Evolutionary conservation across 2,888 invertebrate species (phyloP).

Genomic region (Physocephala rufipes): DNA sequence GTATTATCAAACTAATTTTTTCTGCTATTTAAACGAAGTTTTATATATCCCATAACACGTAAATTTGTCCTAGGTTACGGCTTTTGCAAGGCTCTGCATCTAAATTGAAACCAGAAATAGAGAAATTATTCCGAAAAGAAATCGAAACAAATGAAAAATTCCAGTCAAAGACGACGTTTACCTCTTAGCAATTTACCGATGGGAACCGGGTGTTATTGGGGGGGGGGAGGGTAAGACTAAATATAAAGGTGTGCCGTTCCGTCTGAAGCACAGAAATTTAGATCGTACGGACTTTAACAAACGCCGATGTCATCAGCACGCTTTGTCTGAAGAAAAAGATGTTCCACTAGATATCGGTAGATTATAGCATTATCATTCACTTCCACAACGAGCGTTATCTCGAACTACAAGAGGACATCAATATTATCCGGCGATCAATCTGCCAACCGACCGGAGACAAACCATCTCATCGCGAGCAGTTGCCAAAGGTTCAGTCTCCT

Average conservation of each 20-base stretch:
- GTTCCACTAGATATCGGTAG: conserved; percentile 28
- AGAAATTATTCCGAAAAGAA: background rate
- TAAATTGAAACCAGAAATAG: conserved; percentile 22
- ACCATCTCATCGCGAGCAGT: background rate
- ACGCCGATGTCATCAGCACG: background rate
- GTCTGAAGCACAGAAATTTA: background rate
- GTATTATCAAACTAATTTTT: too few relatives aligned
- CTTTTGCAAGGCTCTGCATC: background rate
- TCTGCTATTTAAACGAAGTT: too few relatives aligned
- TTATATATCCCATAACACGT: too few relatives aligned
- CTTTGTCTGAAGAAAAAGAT: conserved; percentile 11
- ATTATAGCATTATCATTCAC: conserved; percentile 25
- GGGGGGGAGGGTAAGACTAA: background rate
- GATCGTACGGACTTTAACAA: conserved; percentile 2
- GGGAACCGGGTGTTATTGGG: conserved; percentile 29
- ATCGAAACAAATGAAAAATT: background rate
- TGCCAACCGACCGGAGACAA: background rate
- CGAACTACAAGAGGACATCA: too few relatives aligned
- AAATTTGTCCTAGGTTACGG: too few relatives aligned
- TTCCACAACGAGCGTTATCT: background rate
- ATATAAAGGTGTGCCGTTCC: background rate
- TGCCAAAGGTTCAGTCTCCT: conserved; percentile 15
- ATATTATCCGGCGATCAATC: too few relatives aligned
- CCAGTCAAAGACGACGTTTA: background rate
- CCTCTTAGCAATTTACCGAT: background rate